phyloP scores from a whole-genome alignment of 1,140 invertebrate genomes.

The Xylocopa sonorina region DNA sequence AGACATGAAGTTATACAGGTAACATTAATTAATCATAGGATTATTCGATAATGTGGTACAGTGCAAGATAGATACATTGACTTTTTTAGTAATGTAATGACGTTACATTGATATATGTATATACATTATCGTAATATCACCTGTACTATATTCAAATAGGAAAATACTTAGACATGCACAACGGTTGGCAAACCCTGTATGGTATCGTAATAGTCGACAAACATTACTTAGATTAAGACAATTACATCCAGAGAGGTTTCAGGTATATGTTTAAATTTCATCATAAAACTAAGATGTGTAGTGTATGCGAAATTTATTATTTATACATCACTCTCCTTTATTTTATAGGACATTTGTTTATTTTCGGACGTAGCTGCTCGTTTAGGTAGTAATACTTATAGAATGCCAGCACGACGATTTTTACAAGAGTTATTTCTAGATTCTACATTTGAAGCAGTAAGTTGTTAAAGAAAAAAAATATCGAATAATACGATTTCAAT shows the following conservation, averaged over 20 bases:
- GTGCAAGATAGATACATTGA: not conserved
- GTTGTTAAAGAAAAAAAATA: slow-evolving; percentile 17
- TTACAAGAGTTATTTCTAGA: slow-evolving; percentile 97
- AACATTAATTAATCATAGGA: slow-evolving; percentile 24
- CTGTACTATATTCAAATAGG: slow-evolving; percentile 64
- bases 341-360: slow-evolving; percentile 94
- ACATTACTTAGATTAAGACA: slow-evolving; percentile 92
- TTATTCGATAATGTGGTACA: not conserved
- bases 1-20: slow-evolving; percentile 74
- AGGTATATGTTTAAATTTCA: slow-evolving; percentile 63
- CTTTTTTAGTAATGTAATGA: not conserved
- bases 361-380: slow-evolving; percentile 95
- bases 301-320: no score
- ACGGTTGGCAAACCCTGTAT: slow-evolving; percentile 87
- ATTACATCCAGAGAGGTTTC: slow-evolving; percentile 86
- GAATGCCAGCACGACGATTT: slow-evolving; percentile 92
- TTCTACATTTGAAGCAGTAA: slow-evolving; percentile 86
- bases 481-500: not conserved
- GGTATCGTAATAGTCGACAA: slow-evolving; percentile 86
- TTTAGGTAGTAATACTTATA: slow-evolving; percentile 90
- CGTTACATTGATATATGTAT: not conserved
- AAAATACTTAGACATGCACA: slow-evolving; percentile 86
- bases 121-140: no score
- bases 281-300: not conserved
- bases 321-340: slow-evolving; percentile 48